Conservation (phyloP, 2,113 vertebrate species). For the Cardinalis cardinalis region DNA sequence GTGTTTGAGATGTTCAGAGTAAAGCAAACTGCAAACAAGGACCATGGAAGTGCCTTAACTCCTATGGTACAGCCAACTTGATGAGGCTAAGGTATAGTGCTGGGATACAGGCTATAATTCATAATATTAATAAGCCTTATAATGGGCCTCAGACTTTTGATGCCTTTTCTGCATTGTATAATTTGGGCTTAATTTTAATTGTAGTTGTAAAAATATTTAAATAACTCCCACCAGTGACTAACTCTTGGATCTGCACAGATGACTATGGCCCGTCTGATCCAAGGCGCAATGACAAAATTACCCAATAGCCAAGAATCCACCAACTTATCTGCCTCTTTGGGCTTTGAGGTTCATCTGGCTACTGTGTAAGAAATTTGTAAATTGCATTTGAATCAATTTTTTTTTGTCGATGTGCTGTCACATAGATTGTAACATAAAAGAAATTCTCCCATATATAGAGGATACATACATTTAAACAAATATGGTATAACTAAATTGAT, state of each 20-base stretch:
- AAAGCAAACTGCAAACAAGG: neutral
- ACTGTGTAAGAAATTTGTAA: neutral
- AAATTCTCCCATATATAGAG: neutral
- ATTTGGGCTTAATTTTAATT: neutral
- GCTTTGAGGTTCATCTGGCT: neutral
- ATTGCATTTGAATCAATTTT: neutral
- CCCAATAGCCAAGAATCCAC: neutral
- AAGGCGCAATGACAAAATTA: neutral
- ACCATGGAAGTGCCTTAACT: neutral
- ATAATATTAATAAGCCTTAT: neutral
- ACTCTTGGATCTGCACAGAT: neutral
- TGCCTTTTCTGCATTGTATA: neutral
- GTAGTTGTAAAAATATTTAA: neutral
- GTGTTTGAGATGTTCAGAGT: neutral
- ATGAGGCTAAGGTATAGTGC: neutral
- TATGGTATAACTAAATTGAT: neutral
- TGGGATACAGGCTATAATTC: neutral
- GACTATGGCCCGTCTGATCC: neutral
- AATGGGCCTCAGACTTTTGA: neutral
- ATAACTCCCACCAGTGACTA: neutral
- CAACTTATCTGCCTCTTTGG: accelerated
- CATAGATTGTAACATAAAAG: neutral
- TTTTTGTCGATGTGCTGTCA: accelerated
- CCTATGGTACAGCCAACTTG: neutral
- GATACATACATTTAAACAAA: neutral